These are phyloP conservation scores for Cataglyphis albicans DNA, from an alignment of 2,888 invertebrate genomes.

Conservation along the genomic window DNA sequence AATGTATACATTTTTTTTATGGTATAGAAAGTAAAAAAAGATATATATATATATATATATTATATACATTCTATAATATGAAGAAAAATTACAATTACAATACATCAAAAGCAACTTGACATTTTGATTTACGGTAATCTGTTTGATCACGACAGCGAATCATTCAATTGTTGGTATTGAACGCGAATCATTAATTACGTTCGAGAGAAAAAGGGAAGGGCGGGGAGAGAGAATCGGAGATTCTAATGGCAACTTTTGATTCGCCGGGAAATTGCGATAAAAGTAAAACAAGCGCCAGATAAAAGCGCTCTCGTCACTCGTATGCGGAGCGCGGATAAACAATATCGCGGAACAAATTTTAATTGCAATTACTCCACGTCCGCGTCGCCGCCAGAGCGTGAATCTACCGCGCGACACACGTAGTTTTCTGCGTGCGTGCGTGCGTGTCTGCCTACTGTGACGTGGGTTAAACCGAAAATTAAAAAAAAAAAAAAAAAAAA, in stretches of 20 bases:
- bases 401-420: slow-evolving; percentile 54
- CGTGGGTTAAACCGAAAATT: slow-evolving; percentile 19
- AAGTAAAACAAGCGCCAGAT: slow-evolving; percentile 64
- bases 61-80: background rate
- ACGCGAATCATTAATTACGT: slow-evolving; percentile 35
- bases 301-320: slow-evolving; percentile 59
- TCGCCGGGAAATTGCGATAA: slow-evolving; percentile 58
- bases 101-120: slow-evolving; percentile 27
- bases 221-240: slow-evolving; percentile 25
- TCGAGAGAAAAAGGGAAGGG: slow-evolving; percentile 7
- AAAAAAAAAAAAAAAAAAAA: background rate
- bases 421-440: slow-evolving; percentile 8
- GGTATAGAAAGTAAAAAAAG: background rate
- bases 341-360: slow-evolving; percentile 75
- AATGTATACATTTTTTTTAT: background rate
- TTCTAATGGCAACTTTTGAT: slow-evolving; percentile 75
- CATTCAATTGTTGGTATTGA: slow-evolving; percentile 20
- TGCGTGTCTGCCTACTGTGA: slow-evolving; percentile 12
- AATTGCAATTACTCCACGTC: slow-evolving; percentile 73
- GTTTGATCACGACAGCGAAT: slow-evolving; percentile 28
- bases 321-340: slow-evolving; percentile 63
- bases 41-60: background rate
- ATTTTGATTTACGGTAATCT: slow-evolving; percentile 34
- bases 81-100: slow-evolving; percentile 33
- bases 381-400: slow-evolving; percentile 61